A percentile compares a stretch with the other conserved stretches of the same genome.
These are phyloP conservation scores for Lasioglossum figueresi DNA, from an alignment of 2,888 invertebrate genomes.

Conservation along the genomic window DNA sequence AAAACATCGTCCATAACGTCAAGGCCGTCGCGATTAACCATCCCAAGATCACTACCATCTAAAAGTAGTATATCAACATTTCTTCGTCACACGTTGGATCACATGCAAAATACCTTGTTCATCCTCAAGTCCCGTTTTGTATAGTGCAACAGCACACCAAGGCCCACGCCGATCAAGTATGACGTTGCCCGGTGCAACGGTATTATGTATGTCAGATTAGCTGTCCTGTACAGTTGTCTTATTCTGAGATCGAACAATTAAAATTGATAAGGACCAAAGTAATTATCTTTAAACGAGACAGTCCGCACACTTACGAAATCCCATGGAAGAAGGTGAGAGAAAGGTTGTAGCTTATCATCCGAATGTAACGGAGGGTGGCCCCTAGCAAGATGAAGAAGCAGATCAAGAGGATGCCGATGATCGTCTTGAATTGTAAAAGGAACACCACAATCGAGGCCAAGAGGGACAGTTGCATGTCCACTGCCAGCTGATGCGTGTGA, in stretches of 20 bases:
- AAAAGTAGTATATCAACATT: slow-evolving; percentile 54
- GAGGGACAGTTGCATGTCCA: slow-evolving; percentile 90
- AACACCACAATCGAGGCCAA: slow-evolving; percentile 88
- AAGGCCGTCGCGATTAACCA: slow-evolving; percentile 85
- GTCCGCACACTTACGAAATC: slow-evolving; percentile 86
- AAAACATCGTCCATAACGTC: slow-evolving; percentile 86
- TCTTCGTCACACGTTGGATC: neutral
- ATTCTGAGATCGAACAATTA: slow-evolving; percentile 84
- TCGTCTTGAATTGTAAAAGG: slow-evolving; percentile 86
- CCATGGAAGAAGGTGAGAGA: slow-evolving; percentile 89
- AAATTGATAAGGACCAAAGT: neutral
- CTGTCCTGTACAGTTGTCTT: slow-evolving; percentile 89
- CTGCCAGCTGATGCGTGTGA: slow-evolving; percentile 90
- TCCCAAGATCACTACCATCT: slow-evolving; percentile 85
- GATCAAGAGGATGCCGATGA: slow-evolving; percentile 85
- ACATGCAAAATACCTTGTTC: slow-evolving; percentile 78
- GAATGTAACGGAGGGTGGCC: slow-evolving; percentile 87
- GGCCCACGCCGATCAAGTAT: slow-evolving; percentile 87
- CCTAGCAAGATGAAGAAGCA: slow-evolving; percentile 86
- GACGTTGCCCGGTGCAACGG: slow-evolving; percentile 88
- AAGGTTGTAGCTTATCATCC: slow-evolving; percentile 86
- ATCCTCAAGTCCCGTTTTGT: slow-evolving; percentile 82
- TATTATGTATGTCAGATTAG: slow-evolving; percentile 87
- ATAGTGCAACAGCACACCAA: slow-evolving; percentile 86
- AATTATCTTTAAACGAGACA: neutral